Percentiles rank a stretch among this genome's conserved stretches.
phyloP scores from a whole-genome alignment of 64 coral and sea anemone species.

The Orbicella faveolata region DNA sequence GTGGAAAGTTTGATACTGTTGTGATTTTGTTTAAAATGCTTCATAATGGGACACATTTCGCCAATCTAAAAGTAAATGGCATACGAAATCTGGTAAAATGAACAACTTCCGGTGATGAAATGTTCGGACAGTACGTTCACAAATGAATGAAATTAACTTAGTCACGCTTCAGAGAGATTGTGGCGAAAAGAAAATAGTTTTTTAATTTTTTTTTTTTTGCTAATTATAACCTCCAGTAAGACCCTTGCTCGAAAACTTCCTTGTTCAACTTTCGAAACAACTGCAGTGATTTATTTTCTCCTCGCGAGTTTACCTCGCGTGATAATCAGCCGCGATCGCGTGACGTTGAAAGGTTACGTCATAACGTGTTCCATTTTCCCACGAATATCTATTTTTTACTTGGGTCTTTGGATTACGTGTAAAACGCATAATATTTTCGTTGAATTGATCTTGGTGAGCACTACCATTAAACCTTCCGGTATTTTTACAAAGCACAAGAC shows the following conservation, averaged over 20 bases:
- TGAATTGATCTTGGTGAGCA: not conserved
- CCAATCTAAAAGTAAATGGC: not conserved
- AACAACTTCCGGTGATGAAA: slow-evolving; percentile 27
- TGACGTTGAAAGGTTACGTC: not conserved
- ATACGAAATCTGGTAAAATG: slow-evolving; percentile 11
- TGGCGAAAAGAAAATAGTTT: not conserved
- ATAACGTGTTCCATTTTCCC: not conserved
- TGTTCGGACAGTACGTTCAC: not conserved
- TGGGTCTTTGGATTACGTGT: not conserved
- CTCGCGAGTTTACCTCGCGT: not conserved
- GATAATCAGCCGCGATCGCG: not conserved
- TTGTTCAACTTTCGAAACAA: not conserved
- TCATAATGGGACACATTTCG: not conserved
- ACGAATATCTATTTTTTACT: not conserved
- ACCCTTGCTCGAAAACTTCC: not conserved
- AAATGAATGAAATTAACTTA: slow-evolving; percentile 5
- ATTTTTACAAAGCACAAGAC: not conserved
- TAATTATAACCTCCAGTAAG: not conserved
- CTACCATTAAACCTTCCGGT: slow-evolving; percentile 9
- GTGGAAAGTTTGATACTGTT: not conserved
- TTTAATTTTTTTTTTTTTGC: not conserved
- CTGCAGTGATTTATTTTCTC: not conserved
- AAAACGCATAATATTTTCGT: not conserved
- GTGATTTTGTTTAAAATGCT: not conserved
- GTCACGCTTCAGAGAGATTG: not conserved